phyloP scores from a whole-genome alignment of 2,888 invertebrate species.

The Endotricha flammealis region DNA sequence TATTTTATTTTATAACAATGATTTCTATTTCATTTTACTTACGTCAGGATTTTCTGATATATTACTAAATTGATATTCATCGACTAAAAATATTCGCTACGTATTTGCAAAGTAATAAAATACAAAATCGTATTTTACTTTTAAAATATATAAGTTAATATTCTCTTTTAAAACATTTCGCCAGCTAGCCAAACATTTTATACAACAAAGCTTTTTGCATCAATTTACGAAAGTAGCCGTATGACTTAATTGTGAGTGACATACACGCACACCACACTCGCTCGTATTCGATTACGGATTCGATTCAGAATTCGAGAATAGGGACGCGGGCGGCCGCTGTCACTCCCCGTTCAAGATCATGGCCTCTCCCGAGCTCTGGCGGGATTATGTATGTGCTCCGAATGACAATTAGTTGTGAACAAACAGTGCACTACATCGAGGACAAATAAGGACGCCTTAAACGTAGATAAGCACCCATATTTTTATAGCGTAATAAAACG shows the following conservation, averaged over 20 bases:
- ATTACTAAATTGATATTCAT: no score
- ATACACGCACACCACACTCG: conserved; percentile 15
- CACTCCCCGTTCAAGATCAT: conserved; percentile 53
- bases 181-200: conserved; percentile 8
- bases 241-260: conserved; percentile 28
- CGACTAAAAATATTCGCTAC: no score
- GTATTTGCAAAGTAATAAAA: no score
- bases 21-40: no score
- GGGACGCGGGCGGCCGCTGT: conserved; percentile 27
- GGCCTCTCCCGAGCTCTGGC: conserved; percentile 38
- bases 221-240: conserved; percentile 19
- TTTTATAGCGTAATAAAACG: conserved; percentile 15
- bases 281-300: conserved; percentile 36
- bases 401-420: conserved; percentile 57
- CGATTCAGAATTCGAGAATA: conserved; percentile 40
- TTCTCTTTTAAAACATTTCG: no score
- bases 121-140: no score
- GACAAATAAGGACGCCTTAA: conserved; percentile 44
- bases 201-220: conserved; percentile 17
- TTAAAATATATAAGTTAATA: no score
- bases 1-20: no score
- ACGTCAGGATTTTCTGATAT: no score
- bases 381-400: conserved; percentile 60
- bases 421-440: conserved; percentile 31
- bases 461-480: conserved; percentile 30